Evolutionary conservation across 2,888 invertebrate species (phyloP), one percentile per base, ranked within the genome.

Genomic region (Lycophotia porphyrea): DNA sequence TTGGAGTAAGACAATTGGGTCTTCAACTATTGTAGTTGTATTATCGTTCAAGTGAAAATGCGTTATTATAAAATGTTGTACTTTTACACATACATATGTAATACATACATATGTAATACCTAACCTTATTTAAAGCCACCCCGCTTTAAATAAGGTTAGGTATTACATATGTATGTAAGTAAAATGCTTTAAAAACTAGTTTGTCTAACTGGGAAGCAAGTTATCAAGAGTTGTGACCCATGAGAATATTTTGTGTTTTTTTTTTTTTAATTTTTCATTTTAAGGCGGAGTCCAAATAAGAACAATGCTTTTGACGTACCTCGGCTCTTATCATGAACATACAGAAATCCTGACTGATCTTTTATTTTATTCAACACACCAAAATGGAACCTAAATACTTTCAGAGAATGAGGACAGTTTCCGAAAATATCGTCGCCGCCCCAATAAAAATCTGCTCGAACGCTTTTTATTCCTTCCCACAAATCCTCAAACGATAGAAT

Each of bases 401-500:
- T 11, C 24, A 8, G 55, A 21, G 1, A 76, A 63, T 24, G 24
- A 58, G 44, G 7, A 15, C n/a, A 49, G 36, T 78, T 42, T 24
- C 58, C 39, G 34, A 70, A 72, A 44, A 76, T 58, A 72, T 58
- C 27, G 42, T n/a, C 11, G 24, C 1, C 24, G 1, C 36, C 7
- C 44, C 18, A 67, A 31, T n/a, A 58, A 52, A 61, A 61, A 69
- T 71, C 13, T 27, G 81, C 76, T 76, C 58, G 34, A 60, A 73
- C 73, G 67, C 73, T 61, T 80, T 78, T 69, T 78, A 63, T 68
- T 73, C 58, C 44, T 75, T 44, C n/a, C 68, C 44, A 66, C 63
- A 65, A 81, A 81, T 39, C 64, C 67, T 79, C 67, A 75, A 80
- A 78, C 75, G 64, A 71, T 75, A 72, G 63, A 83, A 86, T 64